Evolutionary conservation across 2,113 vertebrate genomes (phyloP), one percentile per base, ranked within the genome.

Genomic region (Mellivora capensis): DNA sequence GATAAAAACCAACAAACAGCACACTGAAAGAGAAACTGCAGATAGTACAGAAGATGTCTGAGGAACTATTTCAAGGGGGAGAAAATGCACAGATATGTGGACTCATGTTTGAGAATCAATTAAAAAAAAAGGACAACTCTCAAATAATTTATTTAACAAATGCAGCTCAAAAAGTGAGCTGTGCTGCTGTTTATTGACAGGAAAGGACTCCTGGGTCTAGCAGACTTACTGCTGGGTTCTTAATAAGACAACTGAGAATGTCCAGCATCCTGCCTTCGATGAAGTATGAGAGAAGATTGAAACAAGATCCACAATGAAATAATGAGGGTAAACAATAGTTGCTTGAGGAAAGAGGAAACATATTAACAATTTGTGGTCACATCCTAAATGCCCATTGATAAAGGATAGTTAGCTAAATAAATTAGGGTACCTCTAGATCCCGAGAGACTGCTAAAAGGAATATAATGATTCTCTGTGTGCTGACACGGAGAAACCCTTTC

Each of bases 321-420:
- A 89, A 96, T 71, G 77, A 96, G 57, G 4, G 21, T 37, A 87
- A 93, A 82, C 86, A 94, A 95, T 1, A 85, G 62, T 76, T 88
- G 52, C 85, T 29, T 49, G 76, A 94, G 93, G 91, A 85, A 72
- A 90, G 86, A 94, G 87, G 96, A 97, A 96, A 71, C 42, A 44
- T 6, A 21, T 8, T 31, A 67, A 93, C 90, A 76, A 88, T 81
- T 77, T 77, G n/a, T 90, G 37, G 93, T 91, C 85, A 96, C 42
- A 91, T 88, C 64, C 89, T 94, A 77, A 82, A 39, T 21, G 64
- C 34, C 72, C 94, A 61, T 94, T 27, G 64, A 54, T 86, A 93
- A 93, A 88, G 20, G 47, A 29, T 17, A 85, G 88, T 91, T 93
- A 77, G 82, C 83, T 85, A 90, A 90, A 21, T 87, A 95, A 93